Percentiles rank a stretch among this genome's conserved stretches.
phyloP scores from a whole-genome alignment of 37 sponge, comb jelly and placozoan genomes.

The Spongia lamella region DNA sequence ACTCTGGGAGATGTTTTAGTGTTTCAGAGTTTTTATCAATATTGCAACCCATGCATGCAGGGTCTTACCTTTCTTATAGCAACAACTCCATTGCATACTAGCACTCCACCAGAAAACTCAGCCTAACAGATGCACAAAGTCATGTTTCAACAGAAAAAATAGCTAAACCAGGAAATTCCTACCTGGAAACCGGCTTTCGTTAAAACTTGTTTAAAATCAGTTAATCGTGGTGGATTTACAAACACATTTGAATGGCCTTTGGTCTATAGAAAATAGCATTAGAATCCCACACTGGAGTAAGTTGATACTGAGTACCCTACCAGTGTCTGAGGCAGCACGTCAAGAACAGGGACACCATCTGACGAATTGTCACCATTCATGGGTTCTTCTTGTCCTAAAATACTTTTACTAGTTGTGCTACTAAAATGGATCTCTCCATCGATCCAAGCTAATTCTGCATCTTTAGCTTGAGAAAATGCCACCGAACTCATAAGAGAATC shows the following conservation, averaged over 20 bases:
- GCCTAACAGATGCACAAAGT: slow-evolving; percentile 44
- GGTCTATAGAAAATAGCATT: slow-evolving; percentile 27
- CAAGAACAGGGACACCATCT: slow-evolving; percentile 67
- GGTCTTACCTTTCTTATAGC: slow-evolving; percentile 89
- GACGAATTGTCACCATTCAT: slow-evolving; percentile 12
- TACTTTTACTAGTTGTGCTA: slow-evolving; percentile 1
- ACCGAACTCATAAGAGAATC: slow-evolving; percentile 90
- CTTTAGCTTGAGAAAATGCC: slow-evolving; percentile 85
- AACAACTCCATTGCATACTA: slow-evolving; percentile 87
- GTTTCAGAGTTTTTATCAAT: no score
- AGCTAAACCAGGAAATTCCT: neutral
- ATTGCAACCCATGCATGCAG: no score
- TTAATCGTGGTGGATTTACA: slow-evolving; percentile 96
- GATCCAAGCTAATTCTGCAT: slow-evolving; percentile 93
- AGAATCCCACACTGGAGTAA: neutral
- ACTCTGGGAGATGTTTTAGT: no score
- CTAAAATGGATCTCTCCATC: slow-evolving; percentile 74
- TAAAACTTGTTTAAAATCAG: slow-evolving; percentile 94
- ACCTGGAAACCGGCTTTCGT: slow-evolving; percentile 93
- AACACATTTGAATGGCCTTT: slow-evolving; percentile 81
- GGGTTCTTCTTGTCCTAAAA: neutral
- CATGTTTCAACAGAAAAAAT: neutral
- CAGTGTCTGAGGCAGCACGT: slow-evolving; percentile 48
- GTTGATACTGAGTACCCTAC: slow-evolving; percentile 9
- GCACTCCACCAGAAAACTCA: slow-evolving; percentile 95